These are phyloP conservation scores for Drosophila dunni DNA, from an alignment of 1,140 invertebrate genomes.

Conservation along the genomic window DNA sequence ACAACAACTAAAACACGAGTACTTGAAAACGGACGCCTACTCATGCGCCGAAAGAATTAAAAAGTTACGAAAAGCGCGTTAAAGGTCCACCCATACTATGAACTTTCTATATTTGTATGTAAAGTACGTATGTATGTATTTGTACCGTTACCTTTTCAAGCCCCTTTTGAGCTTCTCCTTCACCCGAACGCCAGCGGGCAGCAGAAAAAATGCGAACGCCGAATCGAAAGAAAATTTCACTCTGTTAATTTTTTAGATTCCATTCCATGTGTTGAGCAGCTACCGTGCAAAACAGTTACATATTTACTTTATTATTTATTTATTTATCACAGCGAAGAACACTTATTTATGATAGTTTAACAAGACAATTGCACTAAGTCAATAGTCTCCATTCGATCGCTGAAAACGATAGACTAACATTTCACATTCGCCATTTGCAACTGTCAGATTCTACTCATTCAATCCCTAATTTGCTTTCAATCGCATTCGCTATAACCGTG, in stretches of 20 bases:
- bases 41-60: constrained; percentile 54
- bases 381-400: too few species aligned
- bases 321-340: too few species aligned
- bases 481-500: too few species aligned
- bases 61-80: constrained; percentile 50
- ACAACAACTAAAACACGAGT: constrained; percentile 37
- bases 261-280: neutral
- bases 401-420: too few species aligned
- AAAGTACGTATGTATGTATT: neutral
- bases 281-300: constrained; percentile 1
- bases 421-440: too few species aligned
- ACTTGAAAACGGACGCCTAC: constrained; percentile 24
- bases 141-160: constrained; percentile 13
- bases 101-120: too few species aligned
- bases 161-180: constrained; percentile 4
- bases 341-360: too few species aligned
- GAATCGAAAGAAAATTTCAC: constrained; percentile 7
- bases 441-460: too few species aligned
- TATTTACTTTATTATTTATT: too few species aligned
- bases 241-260: constrained; percentile 33
- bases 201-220: neutral
- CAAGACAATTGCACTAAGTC: too few species aligned
- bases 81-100: constrained; percentile 24
- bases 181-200: neutral
- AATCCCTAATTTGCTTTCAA: too few species aligned